phyloP scores from a whole-genome alignment of 2,797 vertebrate genomes.

The Cyprinodon diabolis region DNA sequence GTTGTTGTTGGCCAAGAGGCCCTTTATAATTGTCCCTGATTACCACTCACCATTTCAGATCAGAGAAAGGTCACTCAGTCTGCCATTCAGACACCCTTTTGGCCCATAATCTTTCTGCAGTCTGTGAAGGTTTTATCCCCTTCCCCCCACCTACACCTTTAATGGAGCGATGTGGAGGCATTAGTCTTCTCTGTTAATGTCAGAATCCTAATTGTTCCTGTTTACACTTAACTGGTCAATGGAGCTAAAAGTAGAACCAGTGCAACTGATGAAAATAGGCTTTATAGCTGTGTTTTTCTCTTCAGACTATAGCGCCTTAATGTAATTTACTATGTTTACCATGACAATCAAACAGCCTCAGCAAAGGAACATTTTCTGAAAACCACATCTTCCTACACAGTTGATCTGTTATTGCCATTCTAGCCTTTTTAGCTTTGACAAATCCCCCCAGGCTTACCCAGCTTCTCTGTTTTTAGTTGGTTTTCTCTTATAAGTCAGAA shows the following conservation, averaged over 20 bases:
- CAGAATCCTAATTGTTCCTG: slow-evolving; percentile 50
- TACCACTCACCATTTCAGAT: slow-evolving; percentile 63
- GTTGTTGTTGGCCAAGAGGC: slow-evolving; percentile 73
- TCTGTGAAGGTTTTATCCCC: slow-evolving; percentile 22
- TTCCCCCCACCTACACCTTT: slow-evolving; percentile 31
- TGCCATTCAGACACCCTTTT: slow-evolving; percentile 68
- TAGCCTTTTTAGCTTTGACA: slow-evolving; percentile 54
- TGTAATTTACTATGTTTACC: slow-evolving; percentile 64
- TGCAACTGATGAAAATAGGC: slow-evolving; percentile 28
- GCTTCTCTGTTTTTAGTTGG: slow-evolving; percentile 38
- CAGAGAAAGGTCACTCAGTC: slow-evolving; percentile 73
- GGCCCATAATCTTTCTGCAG: slow-evolving; percentile 63
- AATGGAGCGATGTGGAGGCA: slow-evolving; percentile 28
- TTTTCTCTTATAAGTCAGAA: slow-evolving; percentile 44
- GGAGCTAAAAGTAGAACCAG: slow-evolving; percentile 40
- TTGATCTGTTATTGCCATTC: slow-evolving; percentile 44
- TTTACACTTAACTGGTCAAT: slow-evolving; percentile 24
- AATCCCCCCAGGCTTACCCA: slow-evolving; percentile 59
- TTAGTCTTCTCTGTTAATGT: slow-evolving; percentile 50
- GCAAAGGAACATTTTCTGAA: slow-evolving; percentile 53
- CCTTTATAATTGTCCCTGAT: slow-evolving; percentile 78
- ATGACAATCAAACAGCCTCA: slow-evolving; percentile 52
- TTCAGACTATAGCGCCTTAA: slow-evolving; percentile 22
- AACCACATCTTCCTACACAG: slow-evolving; percentile 57
- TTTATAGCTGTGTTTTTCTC: slow-evolving; percentile 33